phyloP scores from a whole-genome alignment of 2,113 vertebrate genomes.

The Antigone vipio region DNA sequence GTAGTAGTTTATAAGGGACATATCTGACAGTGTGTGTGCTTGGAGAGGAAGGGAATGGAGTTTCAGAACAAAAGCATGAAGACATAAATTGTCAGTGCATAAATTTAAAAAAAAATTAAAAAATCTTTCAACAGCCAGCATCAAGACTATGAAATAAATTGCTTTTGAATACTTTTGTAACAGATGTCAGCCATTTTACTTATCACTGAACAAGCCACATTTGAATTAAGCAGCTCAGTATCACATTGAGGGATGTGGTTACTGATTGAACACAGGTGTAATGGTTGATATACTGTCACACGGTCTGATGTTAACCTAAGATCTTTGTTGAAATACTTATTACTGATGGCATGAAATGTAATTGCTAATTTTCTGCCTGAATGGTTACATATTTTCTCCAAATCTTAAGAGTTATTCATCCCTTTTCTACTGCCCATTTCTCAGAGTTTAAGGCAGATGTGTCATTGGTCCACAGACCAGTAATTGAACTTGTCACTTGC shows the following conservation, averaged over 20 bases:
- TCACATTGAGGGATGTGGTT: constrained; percentile 72
- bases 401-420: constrained; percentile 87
- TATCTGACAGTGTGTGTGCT: background rate
- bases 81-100: background rate
- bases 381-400: constrained; percentile 88
- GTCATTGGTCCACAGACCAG: constrained; percentile 76
- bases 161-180: constrained; percentile 79
- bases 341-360: constrained; percentile 94
- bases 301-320: constrained; percentile 88
- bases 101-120: constrained; percentile 66
- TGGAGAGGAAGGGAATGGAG: background rate
- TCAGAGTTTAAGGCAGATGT: constrained; percentile 79
- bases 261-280: constrained; percentile 91
- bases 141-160: constrained; percentile 81
- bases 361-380: constrained; percentile 98
- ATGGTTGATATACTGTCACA: constrained; percentile 89
- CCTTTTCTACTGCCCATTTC: constrained; percentile 77
- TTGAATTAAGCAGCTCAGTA: constrained; percentile 78
- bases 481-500: constrained; percentile 87
- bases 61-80: background rate
- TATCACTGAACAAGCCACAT: constrained; percentile 77
- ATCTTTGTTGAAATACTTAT: constrained; percentile 96
- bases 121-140: constrained; percentile 71
- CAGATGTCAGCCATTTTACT: constrained; percentile 86
- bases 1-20: background rate